A percentile compares a stretch with the other conserved stretches of the same genome.
phyloP scores from a whole-genome alignment of 37 sponge, comb jelly and placozoan species.

The Chondrilla cf. caribensis region DNA sequence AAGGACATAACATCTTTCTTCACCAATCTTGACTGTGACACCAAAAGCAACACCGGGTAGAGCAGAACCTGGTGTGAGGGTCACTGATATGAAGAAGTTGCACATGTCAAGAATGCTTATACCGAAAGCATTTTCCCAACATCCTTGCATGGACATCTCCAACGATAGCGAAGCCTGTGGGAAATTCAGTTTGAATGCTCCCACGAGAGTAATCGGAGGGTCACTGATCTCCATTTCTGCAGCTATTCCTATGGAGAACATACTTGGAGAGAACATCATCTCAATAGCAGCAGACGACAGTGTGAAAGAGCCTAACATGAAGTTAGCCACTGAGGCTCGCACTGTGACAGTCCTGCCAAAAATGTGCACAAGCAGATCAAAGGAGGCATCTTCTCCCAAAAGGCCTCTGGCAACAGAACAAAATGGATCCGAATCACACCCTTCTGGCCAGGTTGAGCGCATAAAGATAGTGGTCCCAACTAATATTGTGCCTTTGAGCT shows the following conservation, averaged over 20 bases:
- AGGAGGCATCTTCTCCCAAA: constrained; percentile 18
- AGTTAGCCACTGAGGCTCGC: not conserved
- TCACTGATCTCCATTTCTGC: constrained; percentile 1
- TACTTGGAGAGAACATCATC: not conserved
- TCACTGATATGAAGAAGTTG: not conserved
- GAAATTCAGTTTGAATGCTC: not conserved
- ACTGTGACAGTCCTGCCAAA: not conserved
- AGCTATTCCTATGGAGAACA: not conserved
- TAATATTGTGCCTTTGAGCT: not conserved
- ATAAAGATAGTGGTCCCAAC: not conserved
- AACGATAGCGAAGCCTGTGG: not conserved
- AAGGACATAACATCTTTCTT: not conserved
- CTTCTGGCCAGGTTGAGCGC: not conserved
- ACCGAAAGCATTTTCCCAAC: constrained; percentile 35
- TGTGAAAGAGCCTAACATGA: constrained; percentile 10
- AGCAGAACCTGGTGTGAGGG: constrained; percentile 22
- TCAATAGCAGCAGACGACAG: constrained; percentile 11
- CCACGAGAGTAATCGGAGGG: constrained; percentile 19
- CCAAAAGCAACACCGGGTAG: constrained; percentile 33
- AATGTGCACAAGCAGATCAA: constrained; percentile 11
- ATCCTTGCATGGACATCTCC: constrained; percentile 30
- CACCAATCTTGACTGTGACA: constrained; percentile 12
- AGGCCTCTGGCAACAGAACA: constrained; percentile 12
- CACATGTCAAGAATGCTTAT: constrained; percentile 11
- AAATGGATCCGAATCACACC: constrained; percentile 18